Evolutionary conservation across 2,888 invertebrate genomes (phyloP).

Genomic region (Caenorhabditis imperialis): DNA sequence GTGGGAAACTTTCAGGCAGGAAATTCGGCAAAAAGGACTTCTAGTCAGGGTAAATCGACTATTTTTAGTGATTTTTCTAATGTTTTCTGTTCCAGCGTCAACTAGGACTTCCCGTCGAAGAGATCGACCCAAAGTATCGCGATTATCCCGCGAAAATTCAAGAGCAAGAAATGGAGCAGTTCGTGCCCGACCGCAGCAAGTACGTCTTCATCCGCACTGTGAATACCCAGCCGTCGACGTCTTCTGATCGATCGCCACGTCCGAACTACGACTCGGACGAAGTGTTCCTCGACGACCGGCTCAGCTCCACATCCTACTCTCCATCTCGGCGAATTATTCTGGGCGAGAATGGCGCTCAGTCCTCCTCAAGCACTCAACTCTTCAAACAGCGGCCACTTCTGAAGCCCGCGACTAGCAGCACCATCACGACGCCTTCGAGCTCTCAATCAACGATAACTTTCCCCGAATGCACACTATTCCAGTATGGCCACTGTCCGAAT

Average conservation of each 20-base stretch:
- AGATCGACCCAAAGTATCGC: no score
- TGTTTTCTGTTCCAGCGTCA: not conserved
- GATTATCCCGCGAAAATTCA: not conserved
- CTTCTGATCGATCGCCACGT: no score
- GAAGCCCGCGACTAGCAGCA: no score
- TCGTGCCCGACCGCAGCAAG: not conserved
- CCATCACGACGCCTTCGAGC: not conserved
- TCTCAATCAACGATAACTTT: constrained; percentile 1
- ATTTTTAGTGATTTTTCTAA: not conserved
- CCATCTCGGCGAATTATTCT: not conserved
- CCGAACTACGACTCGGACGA: no score
- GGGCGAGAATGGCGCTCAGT: no score
- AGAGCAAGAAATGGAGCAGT: not conserved
- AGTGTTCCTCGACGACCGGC: no score
- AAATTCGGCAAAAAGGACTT: constrained; percentile 5
- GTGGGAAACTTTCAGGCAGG: constrained; percentile 6
- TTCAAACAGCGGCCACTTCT: no score
- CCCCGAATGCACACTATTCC: constrained; percentile 20
- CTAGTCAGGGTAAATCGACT: constrained; percentile 13
- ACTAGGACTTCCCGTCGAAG: no score
- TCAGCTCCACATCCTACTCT: not conserved
- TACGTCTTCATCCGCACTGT: not conserved
- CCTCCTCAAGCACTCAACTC: no score
- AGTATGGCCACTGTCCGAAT: constrained; percentile 30
- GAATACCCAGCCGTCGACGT: not conserved